Evolutionary conservation across 2,888 invertebrate genomes (phyloP), one percentile per base, ranked within the genome.

Genomic region (Microplitis manilae): DNA sequence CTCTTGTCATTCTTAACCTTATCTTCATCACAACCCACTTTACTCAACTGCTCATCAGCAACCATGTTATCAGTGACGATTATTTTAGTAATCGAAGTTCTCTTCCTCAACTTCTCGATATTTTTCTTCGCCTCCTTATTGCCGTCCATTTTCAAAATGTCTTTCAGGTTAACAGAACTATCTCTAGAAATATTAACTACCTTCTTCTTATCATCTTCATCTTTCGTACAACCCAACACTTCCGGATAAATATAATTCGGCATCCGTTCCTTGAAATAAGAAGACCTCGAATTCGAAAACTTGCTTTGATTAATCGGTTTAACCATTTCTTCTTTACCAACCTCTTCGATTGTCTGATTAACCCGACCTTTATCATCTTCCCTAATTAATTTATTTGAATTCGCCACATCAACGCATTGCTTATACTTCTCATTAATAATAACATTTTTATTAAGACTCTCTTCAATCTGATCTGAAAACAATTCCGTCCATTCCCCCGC

Each of bases 371-470:
- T 50, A 50, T 13, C 13, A 50, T 13, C 13, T 13, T 50, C 50
- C 0, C 50, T 5, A 50, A 50, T 50, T 4, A 50, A 13, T 13
- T 50, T 70, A 6, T 69, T 81, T 8, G 79, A 79, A 39, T 82
- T 87, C 1, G 85, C 88, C 1, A 84, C 86, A 30, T 88, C 85
- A 2, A 88, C 89, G 77, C 89, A 89, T 50, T 86, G 89, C 61
- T 88, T 88, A 78, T 88, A 89, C 75, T 89, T 90, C 20, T 89
- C 87, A 62, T 89, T 87, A 73, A 89, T 88, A 13, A 82, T 85
- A 1, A 84, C 87, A 68, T 89, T 86, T 7, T 68, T 30, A 0
- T 68, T 41, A 8, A 75, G 50, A 15, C 41, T 75, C 15, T 75
- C 70, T 2, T 75, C 68, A 67, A 61, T 62, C 2, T n/a, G 39